Percentiles rank a stretch among this genome's conserved stretches.
Conservation (phyloP, 2,797 vertebrate genomes). For the Gallinago stenura region DNA sequence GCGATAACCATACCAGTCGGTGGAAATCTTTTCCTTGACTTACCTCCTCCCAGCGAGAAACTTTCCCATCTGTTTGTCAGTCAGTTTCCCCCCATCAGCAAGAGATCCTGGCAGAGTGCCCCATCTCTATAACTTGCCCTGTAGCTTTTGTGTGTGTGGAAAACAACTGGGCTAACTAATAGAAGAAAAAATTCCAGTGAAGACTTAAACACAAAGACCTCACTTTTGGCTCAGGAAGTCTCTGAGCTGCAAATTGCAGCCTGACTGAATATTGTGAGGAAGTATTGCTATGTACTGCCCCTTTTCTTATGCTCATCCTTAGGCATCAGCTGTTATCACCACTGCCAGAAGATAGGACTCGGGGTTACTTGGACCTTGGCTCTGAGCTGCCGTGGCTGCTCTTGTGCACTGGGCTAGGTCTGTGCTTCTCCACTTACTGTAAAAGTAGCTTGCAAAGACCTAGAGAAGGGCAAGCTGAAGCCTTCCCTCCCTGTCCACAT, state of each 20-base stretch:
- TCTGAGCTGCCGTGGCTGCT: neutral
- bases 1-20: fast-evolving
- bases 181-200: neutral
- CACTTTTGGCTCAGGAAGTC: neutral
- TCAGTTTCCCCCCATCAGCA: neutral
- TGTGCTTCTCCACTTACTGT: neutral
- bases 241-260: neutral
- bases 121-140: neutral
- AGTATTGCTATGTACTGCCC: neutral
- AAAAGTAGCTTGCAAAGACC: neutral
- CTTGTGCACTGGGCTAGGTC: neutral
- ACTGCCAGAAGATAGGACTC: neutral
- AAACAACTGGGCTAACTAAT: neutral
- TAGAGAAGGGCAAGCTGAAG: neutral
- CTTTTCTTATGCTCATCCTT: neutral
- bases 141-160: neutral
- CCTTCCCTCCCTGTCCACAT: neutral
- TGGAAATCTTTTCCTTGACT: neutral
- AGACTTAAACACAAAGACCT: neutral
- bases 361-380: neutral
- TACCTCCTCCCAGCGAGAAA: neutral
- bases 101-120: neutral
- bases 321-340: neutral
- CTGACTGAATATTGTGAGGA: neutral
- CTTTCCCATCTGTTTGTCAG: neutral